Conservation (phyloP, 2,113 vertebrate species). For the Hypomesus transpacificus region DNA sequence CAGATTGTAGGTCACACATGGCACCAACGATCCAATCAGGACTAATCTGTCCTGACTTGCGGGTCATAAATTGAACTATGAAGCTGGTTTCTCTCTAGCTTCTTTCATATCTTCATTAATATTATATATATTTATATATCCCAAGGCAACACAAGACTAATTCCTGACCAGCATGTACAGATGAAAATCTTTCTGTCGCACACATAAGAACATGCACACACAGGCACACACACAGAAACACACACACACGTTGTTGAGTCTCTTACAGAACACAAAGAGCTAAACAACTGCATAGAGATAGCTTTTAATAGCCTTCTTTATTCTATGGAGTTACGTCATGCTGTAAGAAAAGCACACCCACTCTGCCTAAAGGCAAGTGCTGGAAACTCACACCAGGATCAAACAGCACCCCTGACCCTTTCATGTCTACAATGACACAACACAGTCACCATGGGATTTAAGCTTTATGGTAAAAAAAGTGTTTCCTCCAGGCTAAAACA, state of each 20-base stretch:
- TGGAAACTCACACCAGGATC: not conserved
- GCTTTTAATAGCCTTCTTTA: slow-evolving; percentile 1
- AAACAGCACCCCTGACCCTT: not conserved
- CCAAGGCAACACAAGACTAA: too few species aligned
- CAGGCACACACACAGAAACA: not conserved
- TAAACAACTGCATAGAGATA: not conserved
- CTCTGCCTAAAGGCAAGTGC: not conserved
- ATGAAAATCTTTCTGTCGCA: not conserved
- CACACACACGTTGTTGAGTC: not conserved
- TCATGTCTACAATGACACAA: slow-evolving; percentile 1
- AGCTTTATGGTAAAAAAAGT: not conserved
- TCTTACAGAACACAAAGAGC: not conserved
- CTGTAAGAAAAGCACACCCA: not conserved
- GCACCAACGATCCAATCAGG: slow-evolving; percentile 67
- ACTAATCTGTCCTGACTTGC: slow-evolving; percentile 68
- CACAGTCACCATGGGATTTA: not conserved
- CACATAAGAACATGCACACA: not conserved
- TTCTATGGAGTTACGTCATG: slow-evolving; percentile 2
- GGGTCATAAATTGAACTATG: slow-evolving; percentile 60
- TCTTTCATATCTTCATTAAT: slow-evolving; percentile 18
- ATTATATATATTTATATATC: not conserved
- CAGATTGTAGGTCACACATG: slow-evolving; percentile 75
- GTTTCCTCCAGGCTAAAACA: not conserved
- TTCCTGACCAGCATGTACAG: not conserved
- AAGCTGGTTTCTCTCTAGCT: slow-evolving; percentile 49